These are phyloP conservation scores for Agriopis marginaria DNA, from an alignment of 2,888 invertebrate species.

Conservation along the genomic window DNA sequence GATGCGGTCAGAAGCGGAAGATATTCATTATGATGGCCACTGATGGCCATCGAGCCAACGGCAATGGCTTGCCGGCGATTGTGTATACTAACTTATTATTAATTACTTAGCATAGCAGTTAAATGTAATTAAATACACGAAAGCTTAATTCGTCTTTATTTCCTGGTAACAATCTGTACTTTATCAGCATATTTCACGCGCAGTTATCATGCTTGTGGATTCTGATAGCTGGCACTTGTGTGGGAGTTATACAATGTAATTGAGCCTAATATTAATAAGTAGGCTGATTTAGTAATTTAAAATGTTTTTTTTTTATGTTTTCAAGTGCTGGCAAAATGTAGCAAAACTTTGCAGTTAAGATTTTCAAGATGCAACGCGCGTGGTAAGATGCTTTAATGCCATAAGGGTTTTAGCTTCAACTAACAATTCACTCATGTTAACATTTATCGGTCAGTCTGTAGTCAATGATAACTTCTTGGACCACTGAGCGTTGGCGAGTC, in stretches of 20 bases:
- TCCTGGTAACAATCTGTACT: neutral
- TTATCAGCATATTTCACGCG: neutral
- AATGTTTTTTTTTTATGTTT: neutral
- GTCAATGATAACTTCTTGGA: slow-evolving; percentile 15
- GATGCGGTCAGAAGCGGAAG: slow-evolving; percentile 67
- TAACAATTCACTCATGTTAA: too few relatives aligned
- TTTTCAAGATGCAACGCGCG: too few relatives aligned
- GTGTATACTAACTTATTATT: slow-evolving; percentile 19
- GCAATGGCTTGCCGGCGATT: slow-evolving; percentile 31
- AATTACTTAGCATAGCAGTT: slow-evolving; percentile 18
- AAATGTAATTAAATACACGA: neutral
- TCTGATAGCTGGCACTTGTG: neutral
- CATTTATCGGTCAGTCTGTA: neutral
- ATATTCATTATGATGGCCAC: slow-evolving; percentile 64
- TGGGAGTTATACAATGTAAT: neutral
- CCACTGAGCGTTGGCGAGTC: slow-evolving; percentile 14
- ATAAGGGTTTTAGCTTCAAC: too few relatives aligned
- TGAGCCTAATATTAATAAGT: neutral
- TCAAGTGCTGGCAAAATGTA: neutral
- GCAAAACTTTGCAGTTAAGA: too few relatives aligned
- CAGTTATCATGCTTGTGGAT: neutral
- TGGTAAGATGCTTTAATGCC: too few relatives aligned
- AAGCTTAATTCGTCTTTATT: neutral
- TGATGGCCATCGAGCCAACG: slow-evolving; percentile 51
- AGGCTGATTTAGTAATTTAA: neutral